Evolutionary conservation across 35 echinoderm and acorn worm genomes (phyloP).

Genomic region (Lytechinus pictus): DNA sequence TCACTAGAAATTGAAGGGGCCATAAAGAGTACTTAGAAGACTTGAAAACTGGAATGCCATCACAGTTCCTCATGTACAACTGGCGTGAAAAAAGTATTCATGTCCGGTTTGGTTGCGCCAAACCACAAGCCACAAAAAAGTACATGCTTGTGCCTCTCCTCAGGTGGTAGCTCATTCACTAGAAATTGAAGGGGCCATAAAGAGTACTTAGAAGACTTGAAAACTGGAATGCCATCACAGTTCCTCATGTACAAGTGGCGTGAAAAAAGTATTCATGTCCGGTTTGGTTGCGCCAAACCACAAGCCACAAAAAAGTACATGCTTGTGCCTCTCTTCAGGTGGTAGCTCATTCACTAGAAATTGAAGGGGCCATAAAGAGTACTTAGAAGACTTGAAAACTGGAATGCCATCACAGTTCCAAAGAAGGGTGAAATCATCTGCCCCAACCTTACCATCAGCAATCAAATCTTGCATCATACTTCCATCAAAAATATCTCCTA

Average conservation of each 20-base stretch:
- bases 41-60: no score
- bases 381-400: slow-evolving; percentile 64
- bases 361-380: slow-evolving; percentile 58
- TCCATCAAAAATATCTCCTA: slow-evolving; percentile 39
- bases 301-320: slow-evolving; percentile 54
- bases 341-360: slow-evolving; percentile 57
- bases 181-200: no score
- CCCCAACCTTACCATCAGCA: slow-evolving; percentile 15
- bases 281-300: slow-evolving; percentile 75
- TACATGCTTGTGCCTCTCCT: no score
- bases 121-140: no score
- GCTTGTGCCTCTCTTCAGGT: slow-evolving; percentile 39
- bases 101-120: no score
- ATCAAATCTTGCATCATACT: slow-evolving; percentile 16
- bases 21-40: no score
- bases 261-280: slow-evolving; percentile 42
- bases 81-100: no score
- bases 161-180: no score
- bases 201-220: no score
- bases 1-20: no score
- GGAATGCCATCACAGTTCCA: slow-evolving; percentile 80
- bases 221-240: no score
- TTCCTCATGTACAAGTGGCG: slow-evolving; percentile 32
- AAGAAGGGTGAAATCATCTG: slow-evolving; percentile 59
- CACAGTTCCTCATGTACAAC: no score